Evolutionary conservation across 2,797 vertebrate species (phyloP).

Genomic region (Odontamblyopus rebecca): DNA sequence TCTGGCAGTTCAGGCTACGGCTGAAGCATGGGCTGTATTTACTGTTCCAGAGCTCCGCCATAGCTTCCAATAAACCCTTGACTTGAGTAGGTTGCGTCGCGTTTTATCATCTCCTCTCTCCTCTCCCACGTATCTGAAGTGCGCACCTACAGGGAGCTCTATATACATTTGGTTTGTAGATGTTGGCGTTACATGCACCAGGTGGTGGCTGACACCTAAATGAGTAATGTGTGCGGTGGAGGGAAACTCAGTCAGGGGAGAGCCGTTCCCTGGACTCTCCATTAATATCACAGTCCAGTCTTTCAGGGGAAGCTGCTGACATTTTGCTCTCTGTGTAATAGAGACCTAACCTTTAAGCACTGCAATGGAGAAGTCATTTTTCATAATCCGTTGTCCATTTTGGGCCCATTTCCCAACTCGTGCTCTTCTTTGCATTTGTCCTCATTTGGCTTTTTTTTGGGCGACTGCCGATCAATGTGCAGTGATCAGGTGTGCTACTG

Average conservation of each 20-base stretch:
- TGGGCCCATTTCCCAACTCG: conserved; percentile 60
- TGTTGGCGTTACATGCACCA: conserved; percentile 71
- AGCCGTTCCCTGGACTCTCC: conserved; percentile 74
- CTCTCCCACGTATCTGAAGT: conserved; percentile 57
- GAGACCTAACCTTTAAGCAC: conserved; percentile 93
- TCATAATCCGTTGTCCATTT: conserved; percentile 85
- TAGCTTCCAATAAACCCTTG: not conserved
- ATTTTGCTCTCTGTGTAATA: conserved; percentile 84
- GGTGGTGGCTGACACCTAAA: conserved; percentile 75
- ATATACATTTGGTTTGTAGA: conserved; percentile 72
- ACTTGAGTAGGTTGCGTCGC: not conserved
- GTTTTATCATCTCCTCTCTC: conserved; percentile 43
- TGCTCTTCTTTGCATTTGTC: conserved; percentile 63
- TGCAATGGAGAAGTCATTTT: conserved; percentile 84
- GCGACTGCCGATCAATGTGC: conserved; percentile 26
- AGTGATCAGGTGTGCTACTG: conserved; percentile 26
- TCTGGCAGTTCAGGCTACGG: not conserved
- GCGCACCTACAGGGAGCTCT: conserved; percentile 54
- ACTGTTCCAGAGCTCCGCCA: not conserved
- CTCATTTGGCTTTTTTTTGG: conserved; percentile 50
- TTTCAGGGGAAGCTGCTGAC: conserved; percentile 78
- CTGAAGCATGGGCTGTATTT: not conserved
- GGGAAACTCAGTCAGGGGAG: conserved; percentile 74
- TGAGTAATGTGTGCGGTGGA: conserved; percentile 77
- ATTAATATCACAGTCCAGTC: conserved; percentile 80